A percentile compares a stretch with the other conserved stretches of the same genome.
Conservation (phyloP, 2,797 vertebrate genomes). For the Cirrhinus mrigala region DNA sequence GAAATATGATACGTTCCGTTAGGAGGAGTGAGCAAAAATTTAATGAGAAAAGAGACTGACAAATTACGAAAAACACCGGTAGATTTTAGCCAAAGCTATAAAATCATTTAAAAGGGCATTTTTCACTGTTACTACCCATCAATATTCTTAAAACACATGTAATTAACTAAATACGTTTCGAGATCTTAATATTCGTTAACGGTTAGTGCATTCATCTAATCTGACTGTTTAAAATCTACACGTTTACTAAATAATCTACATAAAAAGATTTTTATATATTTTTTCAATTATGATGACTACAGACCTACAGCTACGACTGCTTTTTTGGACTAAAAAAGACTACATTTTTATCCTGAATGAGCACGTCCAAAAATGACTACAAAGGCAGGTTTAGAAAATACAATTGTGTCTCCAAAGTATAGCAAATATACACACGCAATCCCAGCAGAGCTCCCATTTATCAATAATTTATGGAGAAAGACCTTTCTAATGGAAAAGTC, state of each 20-base stretch:
- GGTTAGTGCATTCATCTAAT: background rate
- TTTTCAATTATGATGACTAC: background rate
- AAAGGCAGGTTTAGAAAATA: background rate
- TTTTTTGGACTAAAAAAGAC: background rate
- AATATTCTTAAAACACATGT: background rate
- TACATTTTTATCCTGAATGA: background rate
- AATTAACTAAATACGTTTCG: background rate
- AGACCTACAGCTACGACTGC: background rate
- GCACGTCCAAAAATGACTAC: background rate
- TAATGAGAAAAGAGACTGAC: constrained; percentile 18
- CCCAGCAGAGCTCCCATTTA: background rate
- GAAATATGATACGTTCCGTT: constrained; percentile 35
- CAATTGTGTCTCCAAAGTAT: background rate
- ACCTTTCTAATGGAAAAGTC: background rate
- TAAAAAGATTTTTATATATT: background rate
- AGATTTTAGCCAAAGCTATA: constrained; percentile 19
- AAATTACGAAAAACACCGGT: constrained; percentile 12
- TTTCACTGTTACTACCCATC: constrained; percentile 16
- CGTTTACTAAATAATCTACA: background rate
- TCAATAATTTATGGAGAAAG: background rate
- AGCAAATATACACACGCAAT: background rate
- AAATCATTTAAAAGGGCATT: constrained; percentile 13
- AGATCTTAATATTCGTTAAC: background rate
- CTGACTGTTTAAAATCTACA: background rate
- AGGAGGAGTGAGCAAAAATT: constrained; percentile 30